Evolutionary conservation across 2,113 vertebrate species (phyloP), one percentile per base, ranked within the genome.

Genomic region (Cephalopterus ornatus): DNA sequence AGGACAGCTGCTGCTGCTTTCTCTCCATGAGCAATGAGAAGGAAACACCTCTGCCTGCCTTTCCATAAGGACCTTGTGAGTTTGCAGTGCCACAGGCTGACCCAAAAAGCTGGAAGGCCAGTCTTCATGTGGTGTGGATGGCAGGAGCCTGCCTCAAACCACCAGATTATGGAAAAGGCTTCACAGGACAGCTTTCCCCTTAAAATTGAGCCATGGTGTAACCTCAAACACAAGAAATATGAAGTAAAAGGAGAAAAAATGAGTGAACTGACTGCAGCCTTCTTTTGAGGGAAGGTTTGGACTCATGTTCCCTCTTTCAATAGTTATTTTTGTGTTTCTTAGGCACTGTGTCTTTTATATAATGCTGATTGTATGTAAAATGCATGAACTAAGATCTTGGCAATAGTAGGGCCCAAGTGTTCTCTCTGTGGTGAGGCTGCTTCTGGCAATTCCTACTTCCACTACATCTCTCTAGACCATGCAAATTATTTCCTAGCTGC

Each of bases 321-420:
- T 35, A 59, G 68, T 63, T 91, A 63, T 84, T 94, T 95, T 81
- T 84, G 63, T 63, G 21, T 81, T 86, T 91, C 72, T 77, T 74
- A 84, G 46, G 88, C 72, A 77, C 65, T 3, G 0, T 70, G 46
- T 56, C 80, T 94, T 85, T 96, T 74, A 75, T 55, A 47, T 67
- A 74, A 74, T 61, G 30, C 33, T 92, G 76, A 59, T 86, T 91
- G 30, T 56, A 63, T 84, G 86, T 78, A 89, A 95, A 95, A 86
- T 74, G 11, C 55, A 80, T 86, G 68, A 96, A 61, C 59, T 91
- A 63, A 89, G 82, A 73, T 79, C 49, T 47, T 91, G 83, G 35
- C 76, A 92, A 22, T 20, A 77, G n/a, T 35, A 77, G 30, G 13
- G 9, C 8, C 46, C 8, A 39, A 76, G 30, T 39, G n/a, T 67